These are phyloP conservation scores for Megaceryle alcyon DNA, from an alignment of 2,797 vertebrate genomes.

Conservation along the genomic window DNA sequence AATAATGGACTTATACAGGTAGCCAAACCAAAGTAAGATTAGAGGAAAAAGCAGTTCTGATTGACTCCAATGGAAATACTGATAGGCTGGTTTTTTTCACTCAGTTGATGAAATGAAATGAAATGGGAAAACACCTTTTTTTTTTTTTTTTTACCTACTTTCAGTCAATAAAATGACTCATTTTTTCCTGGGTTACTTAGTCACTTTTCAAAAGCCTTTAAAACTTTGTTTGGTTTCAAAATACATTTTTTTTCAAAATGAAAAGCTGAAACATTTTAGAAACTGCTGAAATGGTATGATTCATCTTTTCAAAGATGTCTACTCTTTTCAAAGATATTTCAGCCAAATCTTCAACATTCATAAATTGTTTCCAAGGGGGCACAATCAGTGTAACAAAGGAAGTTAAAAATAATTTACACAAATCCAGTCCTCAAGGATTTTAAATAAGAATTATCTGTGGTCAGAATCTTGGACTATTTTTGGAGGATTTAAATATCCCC, in stretches of 20 bases:
- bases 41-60: background rate
- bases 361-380: background rate
- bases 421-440: constrained; percentile 32
- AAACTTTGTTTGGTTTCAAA: background rate
- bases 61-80: background rate
- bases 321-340: background rate
- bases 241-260: background rate
- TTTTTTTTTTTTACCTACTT: background rate
- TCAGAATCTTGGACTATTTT: constrained; percentile 53
- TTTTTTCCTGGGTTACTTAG: background rate
- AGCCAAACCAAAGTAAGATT: background rate
- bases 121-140: background rate
- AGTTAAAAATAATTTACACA: background rate
- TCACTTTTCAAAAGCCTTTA: background rate
- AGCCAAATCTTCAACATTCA: background rate
- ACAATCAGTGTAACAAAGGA: background rate
- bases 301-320: background rate
- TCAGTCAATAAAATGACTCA: background rate
- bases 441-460: constrained; percentile 61
- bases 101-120: background rate
- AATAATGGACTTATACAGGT: background rate
- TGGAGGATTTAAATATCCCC: constrained; percentile 48
- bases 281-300: background rate
- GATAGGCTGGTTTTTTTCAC: background rate
- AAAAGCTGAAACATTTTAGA: background rate